A percentile compares a stretch with the other conserved stretches of the same genome.
phyloP scores from a whole-genome alignment of 2,113 vertebrate genomes.

The Hepsetus odoe region DNA sequence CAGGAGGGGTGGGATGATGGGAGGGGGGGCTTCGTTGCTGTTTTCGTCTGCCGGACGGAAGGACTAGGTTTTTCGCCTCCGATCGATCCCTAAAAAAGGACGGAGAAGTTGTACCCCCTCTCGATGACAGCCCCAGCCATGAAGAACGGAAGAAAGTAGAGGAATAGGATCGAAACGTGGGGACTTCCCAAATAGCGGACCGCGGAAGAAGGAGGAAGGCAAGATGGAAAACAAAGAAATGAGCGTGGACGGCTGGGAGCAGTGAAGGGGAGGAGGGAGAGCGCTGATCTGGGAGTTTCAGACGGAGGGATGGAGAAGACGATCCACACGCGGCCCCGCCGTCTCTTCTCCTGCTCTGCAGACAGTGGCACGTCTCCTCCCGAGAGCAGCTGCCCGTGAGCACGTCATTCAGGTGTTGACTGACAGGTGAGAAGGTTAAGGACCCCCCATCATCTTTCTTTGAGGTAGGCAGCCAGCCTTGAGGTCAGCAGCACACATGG shows the following conservation, averaged over 20 bases:
- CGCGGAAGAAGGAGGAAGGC: conserved; percentile 32
- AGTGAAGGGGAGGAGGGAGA: conserved; percentile 8
- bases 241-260: conserved; percentile 40
- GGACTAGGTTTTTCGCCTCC: no score
- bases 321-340: conserved; percentile 45
- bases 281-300: conserved; percentile 19
- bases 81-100: no score
- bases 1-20: conserved; percentile 4
- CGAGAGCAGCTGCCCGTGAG: no score
- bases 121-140: no score
- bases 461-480: no score
- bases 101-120: no score
- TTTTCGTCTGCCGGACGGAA: neutral
- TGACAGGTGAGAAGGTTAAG: no score
- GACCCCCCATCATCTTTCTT: neutral
- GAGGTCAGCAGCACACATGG: no score
- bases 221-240: conserved; percentile 42
- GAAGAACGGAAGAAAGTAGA: conserved; percentile 1
- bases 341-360: conserved; percentile 53
- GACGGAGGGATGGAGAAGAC: conserved; percentile 59
- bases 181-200: no score
- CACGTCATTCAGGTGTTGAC: no score
- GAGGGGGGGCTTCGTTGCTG: conserved; percentile 21
- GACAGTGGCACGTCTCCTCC: conserved; percentile 65
- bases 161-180: no score